Evolutionary conservation across 2,113 vertebrate genomes (phyloP).

Genomic region (Bambusicola thoracicus): DNA sequence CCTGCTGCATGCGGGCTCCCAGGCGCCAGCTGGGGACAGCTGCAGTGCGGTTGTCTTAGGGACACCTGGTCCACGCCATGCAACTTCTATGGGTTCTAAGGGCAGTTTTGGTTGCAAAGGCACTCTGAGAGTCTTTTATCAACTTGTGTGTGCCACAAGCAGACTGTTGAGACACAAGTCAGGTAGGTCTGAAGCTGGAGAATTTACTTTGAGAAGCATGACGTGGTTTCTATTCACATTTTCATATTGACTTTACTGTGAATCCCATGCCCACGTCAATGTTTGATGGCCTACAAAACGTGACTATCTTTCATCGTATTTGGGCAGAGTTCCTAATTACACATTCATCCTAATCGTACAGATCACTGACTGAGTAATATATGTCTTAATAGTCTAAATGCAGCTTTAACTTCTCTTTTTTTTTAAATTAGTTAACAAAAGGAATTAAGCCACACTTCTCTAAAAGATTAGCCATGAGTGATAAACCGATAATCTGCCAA

Average conservation of each 20-base stretch:
- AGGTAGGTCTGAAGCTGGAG: neutral
- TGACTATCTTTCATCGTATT: conserved; percentile 49
- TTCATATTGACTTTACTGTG: neutral
- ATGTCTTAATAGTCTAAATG: conserved; percentile 44
- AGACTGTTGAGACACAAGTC: neutral
- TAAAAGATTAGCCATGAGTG: conserved; percentile 35
- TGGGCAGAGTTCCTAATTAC: conserved; percentile 34
- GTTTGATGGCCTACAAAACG: neutral
- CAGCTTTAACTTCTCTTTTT: conserved; percentile 10
- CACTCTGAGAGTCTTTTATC: neutral
- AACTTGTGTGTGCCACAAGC: neutral
- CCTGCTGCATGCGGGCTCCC: accelerated
- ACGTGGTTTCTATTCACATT: neutral
- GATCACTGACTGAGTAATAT: conserved; percentile 22
- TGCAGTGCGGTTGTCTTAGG: neutral
- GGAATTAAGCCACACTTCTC: conserved; percentile 46
- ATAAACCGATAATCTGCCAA: conserved; percentile 70
- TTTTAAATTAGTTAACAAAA: conserved; percentile 59
- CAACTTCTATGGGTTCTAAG: accelerated
- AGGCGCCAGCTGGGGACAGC: neutral
- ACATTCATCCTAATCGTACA: neutral
- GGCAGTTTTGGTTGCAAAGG: neutral
- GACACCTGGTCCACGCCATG: accelerated
- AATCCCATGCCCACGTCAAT: neutral
- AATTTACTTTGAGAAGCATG: neutral